Evolutionary conservation across 2,888 invertebrate species (phyloP).

Genomic region (Oeneis ivallda): DNA sequence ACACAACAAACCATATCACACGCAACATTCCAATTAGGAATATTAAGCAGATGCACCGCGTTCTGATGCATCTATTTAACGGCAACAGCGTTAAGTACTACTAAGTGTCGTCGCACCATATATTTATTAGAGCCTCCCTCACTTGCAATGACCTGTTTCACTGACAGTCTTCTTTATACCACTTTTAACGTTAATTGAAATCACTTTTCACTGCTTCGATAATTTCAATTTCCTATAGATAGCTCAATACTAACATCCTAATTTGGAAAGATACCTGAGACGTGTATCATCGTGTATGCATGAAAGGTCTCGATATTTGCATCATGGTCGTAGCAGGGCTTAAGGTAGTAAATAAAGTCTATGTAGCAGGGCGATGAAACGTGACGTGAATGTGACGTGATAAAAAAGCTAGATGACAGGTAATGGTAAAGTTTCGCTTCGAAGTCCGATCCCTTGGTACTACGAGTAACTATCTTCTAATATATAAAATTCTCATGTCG

Average conservation of each 20-base stretch:
- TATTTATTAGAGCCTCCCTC: slow-evolving; percentile 62
- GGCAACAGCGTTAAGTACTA: slow-evolving; percentile 67
- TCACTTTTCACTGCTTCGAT: slow-evolving; percentile 64
- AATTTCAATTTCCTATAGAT: slow-evolving; percentile 49
- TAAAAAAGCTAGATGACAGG: not conserved
- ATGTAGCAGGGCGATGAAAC: not conserved
- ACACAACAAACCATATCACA: slow-evolving; percentile 36
- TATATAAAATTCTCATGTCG: too few relatives aligned
- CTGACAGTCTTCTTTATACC: slow-evolving; percentile 55
- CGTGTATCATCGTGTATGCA: not conserved
- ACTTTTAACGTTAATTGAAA: slow-evolving; percentile 61
- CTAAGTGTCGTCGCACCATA: slow-evolving; percentile 75
- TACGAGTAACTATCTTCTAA: too few relatives aligned
- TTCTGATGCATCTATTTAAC: slow-evolving; percentile 71
- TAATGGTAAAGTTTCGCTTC: not conserved
- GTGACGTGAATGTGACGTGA: not conserved
- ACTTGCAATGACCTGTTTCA: slow-evolving; percentile 58
- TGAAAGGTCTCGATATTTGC: not conserved
- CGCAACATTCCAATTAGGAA: slow-evolving; percentile 65
- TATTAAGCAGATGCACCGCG: slow-evolving; percentile 68
- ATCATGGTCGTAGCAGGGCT: not conserved
- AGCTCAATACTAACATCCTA: slow-evolving; percentile 35
- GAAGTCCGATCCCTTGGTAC: not conserved
- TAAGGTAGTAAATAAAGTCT: too few relatives aligned
- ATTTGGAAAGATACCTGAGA: slow-evolving; percentile 11